phyloP scores from a whole-genome alignment of 2,797 vertebrate species.

The Calcarius lapponicus region DNA sequence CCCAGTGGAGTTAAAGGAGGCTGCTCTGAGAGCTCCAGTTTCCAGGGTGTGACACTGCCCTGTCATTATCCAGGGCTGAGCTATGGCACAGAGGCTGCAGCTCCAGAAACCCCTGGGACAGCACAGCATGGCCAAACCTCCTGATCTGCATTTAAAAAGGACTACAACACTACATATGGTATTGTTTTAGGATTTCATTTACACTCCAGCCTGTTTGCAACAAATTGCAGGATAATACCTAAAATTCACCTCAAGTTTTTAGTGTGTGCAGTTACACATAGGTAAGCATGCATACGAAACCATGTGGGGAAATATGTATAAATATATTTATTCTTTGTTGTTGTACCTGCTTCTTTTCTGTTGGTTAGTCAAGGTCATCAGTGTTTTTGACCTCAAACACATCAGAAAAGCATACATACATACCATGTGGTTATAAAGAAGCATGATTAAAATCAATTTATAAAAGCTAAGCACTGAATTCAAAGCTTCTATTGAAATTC shows the following conservation, averaged over 20 bases:
- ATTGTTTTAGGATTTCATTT: background rate
- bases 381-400: background rate
- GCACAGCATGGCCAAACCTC: fast-evolving
- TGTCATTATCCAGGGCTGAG: background rate
- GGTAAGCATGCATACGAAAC: background rate
- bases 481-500: background rate
- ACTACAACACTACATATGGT: background rate
- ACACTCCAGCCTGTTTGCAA: background rate
- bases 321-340: background rate
- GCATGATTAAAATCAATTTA: background rate
- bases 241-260: background rate
- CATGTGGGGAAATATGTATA: background rate
- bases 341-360: background rate
- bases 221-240: background rate
- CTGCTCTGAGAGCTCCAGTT: background rate
- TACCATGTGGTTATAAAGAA: background rate
- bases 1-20: background rate
- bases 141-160: background rate
- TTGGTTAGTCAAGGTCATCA: background rate
- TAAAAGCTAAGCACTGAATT: background rate
- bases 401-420: background rate
- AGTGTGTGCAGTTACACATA: background rate
- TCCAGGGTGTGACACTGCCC: background rate
- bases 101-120: background rate
- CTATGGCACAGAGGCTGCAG: background rate